These are phyloP conservation scores for Gila robusta DNA, from an alignment of 2,797 vertebrate genomes.

Conservation along the genomic window DNA sequence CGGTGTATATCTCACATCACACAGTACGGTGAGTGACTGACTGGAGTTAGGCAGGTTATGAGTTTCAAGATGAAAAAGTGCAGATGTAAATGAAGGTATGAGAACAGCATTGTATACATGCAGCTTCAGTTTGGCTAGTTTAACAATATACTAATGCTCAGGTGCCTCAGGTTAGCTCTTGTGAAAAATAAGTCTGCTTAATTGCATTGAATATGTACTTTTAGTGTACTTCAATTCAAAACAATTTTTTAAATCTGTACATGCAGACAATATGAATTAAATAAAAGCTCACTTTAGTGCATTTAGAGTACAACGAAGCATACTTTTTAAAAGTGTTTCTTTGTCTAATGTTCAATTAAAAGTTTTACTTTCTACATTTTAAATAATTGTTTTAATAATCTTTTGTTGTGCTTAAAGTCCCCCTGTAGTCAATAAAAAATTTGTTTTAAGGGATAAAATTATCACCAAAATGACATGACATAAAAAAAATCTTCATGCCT, in stretches of 20 bases:
- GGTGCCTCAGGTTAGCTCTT: neutral
- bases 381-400: neutral
- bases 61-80: neutral
- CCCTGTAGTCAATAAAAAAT: too few relatives aligned
- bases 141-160: neutral
- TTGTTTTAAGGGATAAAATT: too few relatives aligned
- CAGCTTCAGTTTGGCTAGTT: neutral
- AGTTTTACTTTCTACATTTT: neutral
- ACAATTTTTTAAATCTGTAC: too few relatives aligned
- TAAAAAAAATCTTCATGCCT: too few relatives aligned
- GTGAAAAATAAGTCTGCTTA: neutral
- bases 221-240: neutral
- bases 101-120: neutral
- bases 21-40: constrained; percentile 67
- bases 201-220: neutral
- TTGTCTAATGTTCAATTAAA: neutral
- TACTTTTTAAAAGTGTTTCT: too few relatives aligned
- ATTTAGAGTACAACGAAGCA: too few relatives aligned
- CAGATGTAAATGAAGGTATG: neutral
- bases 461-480: too few relatives aligned
- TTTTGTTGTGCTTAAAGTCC: too few relatives aligned
- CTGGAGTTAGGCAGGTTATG: neutral
- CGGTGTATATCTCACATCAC: constrained; percentile 81
- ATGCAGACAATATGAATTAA: neutral
- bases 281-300: neutral